Base-by-base conservation (phyloP, 2,888 invertebrate genomes). In the Autographa pulchrina region DNA sequence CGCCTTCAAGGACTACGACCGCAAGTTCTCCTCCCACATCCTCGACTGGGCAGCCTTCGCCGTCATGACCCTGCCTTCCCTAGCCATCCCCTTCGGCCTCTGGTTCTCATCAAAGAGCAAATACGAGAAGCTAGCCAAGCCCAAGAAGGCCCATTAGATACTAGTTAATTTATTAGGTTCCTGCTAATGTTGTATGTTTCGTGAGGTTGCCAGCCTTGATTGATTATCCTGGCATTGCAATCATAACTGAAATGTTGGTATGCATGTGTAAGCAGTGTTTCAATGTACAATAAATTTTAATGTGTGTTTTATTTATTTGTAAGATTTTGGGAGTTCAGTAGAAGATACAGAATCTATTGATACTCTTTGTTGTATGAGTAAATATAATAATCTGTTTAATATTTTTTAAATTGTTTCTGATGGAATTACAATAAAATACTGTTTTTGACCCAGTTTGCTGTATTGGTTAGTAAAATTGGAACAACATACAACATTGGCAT, bases 21-120 rank as follows among this genome's bases (percentile, higher is more conserved):
- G 99, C 93, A 98, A 99, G 90, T 99, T 99, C 96, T 99, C 99
- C 3, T 99, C 99, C 0, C 99, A 99, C 95, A 98, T 98, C 91
- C 98, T 99, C 75, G 99, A 99, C 94, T 99, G 99, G 99, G 96
- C 98, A 68, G 98, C 99, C 35, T 99, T 99, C 90, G 99, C 99
- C 48, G 97, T 99, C 69, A 99, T 99, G 99, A 98, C 99, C 35
- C 96, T 99, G 56, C 99, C 99, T 7, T 99, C 99, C 3, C 96
- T 99, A 61, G 98, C 98, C 59, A 99, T 99, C 91, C 99, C 99
- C 71, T 98, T 99, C 92, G 97, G 98, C 48, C 96, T 99, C 77
- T 99, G 99, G 99, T 99, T 97, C 94, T 97, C 98, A 35, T 99
- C 99, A 88, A 99, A 99, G 94, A 97, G 97, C 92, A 99, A 99